Evolutionary conservation across 2,888 invertebrate genomes (phyloP).

Genomic region (Rhingia rostrata): DNA sequence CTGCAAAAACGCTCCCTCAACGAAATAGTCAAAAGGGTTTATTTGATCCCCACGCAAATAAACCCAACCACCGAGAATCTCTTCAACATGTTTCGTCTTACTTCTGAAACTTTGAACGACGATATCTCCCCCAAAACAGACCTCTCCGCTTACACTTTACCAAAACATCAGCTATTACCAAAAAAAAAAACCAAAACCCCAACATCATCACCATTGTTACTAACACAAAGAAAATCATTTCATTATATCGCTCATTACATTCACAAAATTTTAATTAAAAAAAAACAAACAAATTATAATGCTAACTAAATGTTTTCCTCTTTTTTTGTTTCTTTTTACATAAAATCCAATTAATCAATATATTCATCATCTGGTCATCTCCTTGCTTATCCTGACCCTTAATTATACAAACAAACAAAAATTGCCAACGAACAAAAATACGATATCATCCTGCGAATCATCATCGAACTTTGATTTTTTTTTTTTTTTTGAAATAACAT

Average conservation of each 20-base stretch:
- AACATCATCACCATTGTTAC: conserved; percentile 32
- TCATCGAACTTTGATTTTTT: conserved; percentile 43
- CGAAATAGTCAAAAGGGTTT: background rate
- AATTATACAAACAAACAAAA: conserved; percentile 65
- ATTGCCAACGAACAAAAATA: conserved; percentile 72
- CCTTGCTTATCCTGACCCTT: conserved; percentile 81
- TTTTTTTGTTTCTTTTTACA: conserved; percentile 81
- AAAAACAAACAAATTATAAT: conserved; percentile 63
- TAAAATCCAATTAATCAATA: conserved; percentile 75
- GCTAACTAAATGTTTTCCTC: conserved; percentile 82
- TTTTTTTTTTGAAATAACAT: conserved; percentile 48
- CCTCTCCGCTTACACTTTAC: background rate
- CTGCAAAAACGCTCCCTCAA: background rate
- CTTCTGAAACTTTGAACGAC: conserved; percentile 52
- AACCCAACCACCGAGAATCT: conserved; percentile 32
- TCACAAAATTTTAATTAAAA: conserved; percentile 25
- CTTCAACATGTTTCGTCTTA: conserved; percentile 47
- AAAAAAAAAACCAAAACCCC: conserved; percentile 4
- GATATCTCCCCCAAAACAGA: conserved; percentile 11
- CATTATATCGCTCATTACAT: conserved; percentile 20
- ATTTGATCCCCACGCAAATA: conserved; percentile 45
- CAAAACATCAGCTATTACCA: conserved; percentile 29
- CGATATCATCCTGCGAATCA: conserved; percentile 66
- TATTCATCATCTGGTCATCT: conserved; percentile 82
- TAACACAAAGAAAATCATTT: conserved; percentile 27